Conservation (phyloP, 2,888 invertebrate species). For the Diloba caeruleocephala region DNA sequence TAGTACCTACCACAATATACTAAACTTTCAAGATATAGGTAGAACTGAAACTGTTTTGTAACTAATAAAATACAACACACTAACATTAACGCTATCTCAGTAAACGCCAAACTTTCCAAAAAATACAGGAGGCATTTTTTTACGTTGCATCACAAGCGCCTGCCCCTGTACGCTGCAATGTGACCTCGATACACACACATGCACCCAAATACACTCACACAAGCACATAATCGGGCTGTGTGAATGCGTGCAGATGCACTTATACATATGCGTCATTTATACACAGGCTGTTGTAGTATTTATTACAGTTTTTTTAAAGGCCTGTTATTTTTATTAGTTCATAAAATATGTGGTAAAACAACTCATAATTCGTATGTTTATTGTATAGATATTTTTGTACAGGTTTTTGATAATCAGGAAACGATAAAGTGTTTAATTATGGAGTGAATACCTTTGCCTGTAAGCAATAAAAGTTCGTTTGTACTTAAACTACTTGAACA, state of each 20-base stretch:
- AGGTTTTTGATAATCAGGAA: constrained; percentile 48
- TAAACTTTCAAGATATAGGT: too few species aligned
- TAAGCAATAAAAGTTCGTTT: constrained; percentile 7
- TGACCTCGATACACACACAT: constrained; percentile 84
- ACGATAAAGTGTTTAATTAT: constrained; percentile 40
- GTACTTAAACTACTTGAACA: background rate
- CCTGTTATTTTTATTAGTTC: constrained; percentile 41
- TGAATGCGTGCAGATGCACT: constrained; percentile 65
- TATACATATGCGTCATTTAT: constrained; percentile 60
- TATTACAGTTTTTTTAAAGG: constrained; percentile 52
- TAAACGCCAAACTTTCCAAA: constrained; percentile 71
- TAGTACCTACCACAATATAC: too few species aligned
- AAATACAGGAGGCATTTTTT: constrained; percentile 67
- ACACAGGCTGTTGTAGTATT: constrained; percentile 68
- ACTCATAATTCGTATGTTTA: constrained; percentile 57
- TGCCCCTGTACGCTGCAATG: constrained; percentile 72
- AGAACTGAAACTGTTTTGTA: constrained; percentile 37
- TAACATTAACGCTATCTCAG: constrained; percentile 50
- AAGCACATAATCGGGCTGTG: constrained; percentile 49
- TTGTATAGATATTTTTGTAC: constrained; percentile 44
- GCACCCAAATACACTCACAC: constrained; percentile 59
- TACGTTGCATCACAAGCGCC: constrained; percentile 73
- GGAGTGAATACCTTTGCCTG: constrained; percentile 11
- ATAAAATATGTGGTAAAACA: constrained; percentile 58
- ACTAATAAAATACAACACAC: constrained; percentile 48